Evolutionary conservation across 2,888 invertebrate species (phyloP).

Genomic region (Anthophora plumipes): DNA sequence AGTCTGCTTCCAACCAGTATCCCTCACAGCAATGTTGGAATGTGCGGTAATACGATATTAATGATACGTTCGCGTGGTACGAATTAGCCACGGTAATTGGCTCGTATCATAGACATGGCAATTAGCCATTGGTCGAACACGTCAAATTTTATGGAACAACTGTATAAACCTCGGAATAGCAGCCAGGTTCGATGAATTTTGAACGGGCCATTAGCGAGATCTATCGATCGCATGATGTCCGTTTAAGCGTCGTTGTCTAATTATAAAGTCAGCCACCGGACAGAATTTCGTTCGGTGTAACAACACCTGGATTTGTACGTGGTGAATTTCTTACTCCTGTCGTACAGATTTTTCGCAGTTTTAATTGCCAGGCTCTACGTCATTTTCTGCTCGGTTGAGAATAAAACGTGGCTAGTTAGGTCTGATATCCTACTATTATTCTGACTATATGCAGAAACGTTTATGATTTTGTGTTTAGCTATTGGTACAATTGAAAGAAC

Average conservation of each 20-base stretch:
- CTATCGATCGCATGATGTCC: neutral
- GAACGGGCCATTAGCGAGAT: slow-evolving; percentile 23
- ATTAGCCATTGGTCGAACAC: slow-evolving; percentile 56
- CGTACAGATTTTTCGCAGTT: slow-evolving; percentile 11
- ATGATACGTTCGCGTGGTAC: slow-evolving; percentile 54
- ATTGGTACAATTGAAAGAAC: no score
- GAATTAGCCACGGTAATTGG: slow-evolving; percentile 56
- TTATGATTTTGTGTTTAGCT: neutral
- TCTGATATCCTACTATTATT: slow-evolving; percentile 15
- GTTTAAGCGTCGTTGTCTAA: slow-evolving; percentile 23
- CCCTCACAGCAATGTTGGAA: slow-evolving; percentile 20
- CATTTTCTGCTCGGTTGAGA: neutral
- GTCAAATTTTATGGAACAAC: slow-evolving; percentile 56
- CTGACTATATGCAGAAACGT: no score
- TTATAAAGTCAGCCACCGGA: slow-evolving; percentile 25
- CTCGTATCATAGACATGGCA: slow-evolving; percentile 49
- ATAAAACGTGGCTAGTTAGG: neutral
- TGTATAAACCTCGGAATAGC: slow-evolving; percentile 28
- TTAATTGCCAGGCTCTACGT: neutral
- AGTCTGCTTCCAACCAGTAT: slow-evolving; percentile 19
- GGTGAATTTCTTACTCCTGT: neutral
- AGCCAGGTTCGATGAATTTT: slow-evolving; percentile 20
- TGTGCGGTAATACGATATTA: slow-evolving; percentile 62
- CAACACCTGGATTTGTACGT: no score
- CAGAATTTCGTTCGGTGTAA: slow-evolving; percentile 7